Evolutionary conservation across 2,888 invertebrate species (phyloP), one percentile per base, ranked within the genome.

Genomic region (Globia sparganii): DNA sequence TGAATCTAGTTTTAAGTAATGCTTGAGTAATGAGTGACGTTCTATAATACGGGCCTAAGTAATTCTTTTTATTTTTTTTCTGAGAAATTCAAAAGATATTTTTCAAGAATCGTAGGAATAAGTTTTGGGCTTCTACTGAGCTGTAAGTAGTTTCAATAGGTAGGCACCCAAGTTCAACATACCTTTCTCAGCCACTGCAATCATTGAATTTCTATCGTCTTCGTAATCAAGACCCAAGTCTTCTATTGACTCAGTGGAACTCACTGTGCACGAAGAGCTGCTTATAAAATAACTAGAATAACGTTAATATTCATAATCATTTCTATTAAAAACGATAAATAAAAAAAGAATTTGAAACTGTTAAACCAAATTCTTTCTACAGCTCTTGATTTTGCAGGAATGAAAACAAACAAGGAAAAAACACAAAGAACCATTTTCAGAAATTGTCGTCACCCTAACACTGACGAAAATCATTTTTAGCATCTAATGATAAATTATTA

Each of bases 151-250:
- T 43, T 75, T 25, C 25, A 75, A n/a, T n/a, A n/a, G n/a, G n/a
- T n/a, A n/a, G n/a, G 43, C 28, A 53, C 4, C 6, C 21, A 25
- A 43, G 31, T 34, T 31, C 8, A 66, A 80, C 67, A 58, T 87
- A 92, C 96, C 95, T 90, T 90, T 90, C 28, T 94, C 93, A 34
- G 89, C 77, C 49, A 90, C 84, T 6, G 96, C 93, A 72, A 96
- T 94, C 93, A 96, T 94, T 43, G 95, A 94, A 89, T 96, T 96
- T 88, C 93, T 94, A 72, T 96, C 96, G 76, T 96, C 95, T 89
- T 96, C 96, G 80, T 96, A 95, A 40, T 92, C 89, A 18, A 91
- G 65, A 62, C 90, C 90, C 82, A 96, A 88, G 21, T 94, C 93
- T 86, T 95, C 94, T 76, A 95, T 90, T 34, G 95, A 92, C 79